Evolutionary conservation across 2,113 vertebrate species (phyloP), one percentile per base, ranked within the genome.

Genomic region (Piaya cayana): DNA sequence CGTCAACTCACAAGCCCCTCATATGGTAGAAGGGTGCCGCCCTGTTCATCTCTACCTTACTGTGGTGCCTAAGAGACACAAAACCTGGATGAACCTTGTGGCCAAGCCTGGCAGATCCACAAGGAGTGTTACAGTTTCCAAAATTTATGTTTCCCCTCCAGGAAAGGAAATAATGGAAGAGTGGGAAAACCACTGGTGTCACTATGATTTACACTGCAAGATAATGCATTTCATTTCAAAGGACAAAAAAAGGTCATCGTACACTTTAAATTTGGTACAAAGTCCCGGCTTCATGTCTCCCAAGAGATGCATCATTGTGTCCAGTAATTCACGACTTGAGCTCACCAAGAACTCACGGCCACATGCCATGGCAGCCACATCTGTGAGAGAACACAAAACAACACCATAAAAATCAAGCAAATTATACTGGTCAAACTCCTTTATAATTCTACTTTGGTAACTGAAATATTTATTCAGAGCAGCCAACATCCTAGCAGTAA

Each of bases 221-320:
- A 50, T 19, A 76, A 90, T 4, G 25, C 17, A 39, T 27, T 36
- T 67, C 22, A 60, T 39, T 27, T 74, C 36, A 90, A 84, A 84
- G 59, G 16, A 63, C 71, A 43, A 71, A 43, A 72, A 17, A 10
- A 22, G 53, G 42, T 49, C 49, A 92, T 94, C 99, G 2, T 98
- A 99, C 99, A 99, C 99, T 99, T 99, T 99, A 50, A 99, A 98
- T 92, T 97, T 99, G 67, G 98, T 98, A 80, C 98, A 99, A 90
- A 98, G 97, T 26, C 98, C 98, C 1, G 98, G 98, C 96, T 98
- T 99, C 98, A 99, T 96, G 82, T 98, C 90, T 81, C 98, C 97
- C 72, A 99, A 97, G 52, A 99, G 98, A 60, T 98, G 98, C 92
- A 99, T 97, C 87, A 99, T 97, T 3, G 98, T 99, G 95, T 99